Conservation (phyloP, 2,888 invertebrate genomes). For the Cancer borealis region DNA sequence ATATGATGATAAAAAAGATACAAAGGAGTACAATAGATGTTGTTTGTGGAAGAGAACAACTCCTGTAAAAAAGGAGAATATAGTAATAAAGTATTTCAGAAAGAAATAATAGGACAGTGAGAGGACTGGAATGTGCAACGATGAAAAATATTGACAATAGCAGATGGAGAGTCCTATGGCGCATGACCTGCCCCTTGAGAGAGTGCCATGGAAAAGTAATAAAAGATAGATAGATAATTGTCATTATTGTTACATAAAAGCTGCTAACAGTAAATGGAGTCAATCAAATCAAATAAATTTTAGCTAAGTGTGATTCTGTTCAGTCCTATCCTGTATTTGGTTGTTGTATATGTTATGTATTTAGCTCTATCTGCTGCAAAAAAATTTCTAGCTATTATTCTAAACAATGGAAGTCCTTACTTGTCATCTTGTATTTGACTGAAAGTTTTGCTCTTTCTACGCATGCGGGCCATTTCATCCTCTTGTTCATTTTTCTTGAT, state of each 20-base stretch:
- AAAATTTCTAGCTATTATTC: background rate
- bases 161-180: background rate
- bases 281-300: too few relatives aligned
- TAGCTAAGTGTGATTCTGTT: too few relatives aligned
- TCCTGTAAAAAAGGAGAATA: background rate
- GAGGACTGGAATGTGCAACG: background rate
- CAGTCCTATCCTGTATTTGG: too few relatives aligned
- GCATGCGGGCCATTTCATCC: constrained; percentile 84
- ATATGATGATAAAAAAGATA: background rate
- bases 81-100: background rate
- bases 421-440: constrained; percentile 93
- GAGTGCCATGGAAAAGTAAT: too few relatives aligned
- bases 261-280: too few relatives aligned
- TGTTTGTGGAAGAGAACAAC: background rate
- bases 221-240: too few relatives aligned
- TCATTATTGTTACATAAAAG: too few relatives aligned
- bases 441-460: constrained; percentile 93
- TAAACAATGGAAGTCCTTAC: constrained; percentile 62
- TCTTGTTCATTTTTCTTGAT: constrained; percentile 92
- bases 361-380: background rate
- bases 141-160: background rate
- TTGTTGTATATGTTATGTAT: background rate
- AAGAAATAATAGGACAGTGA: background rate
- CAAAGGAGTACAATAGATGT: background rate
- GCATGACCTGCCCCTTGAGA: background rate